Evolutionary conservation across 92 coral and sea anemone species (phyloP).

Genomic region (Phenganax marumi): DNA sequence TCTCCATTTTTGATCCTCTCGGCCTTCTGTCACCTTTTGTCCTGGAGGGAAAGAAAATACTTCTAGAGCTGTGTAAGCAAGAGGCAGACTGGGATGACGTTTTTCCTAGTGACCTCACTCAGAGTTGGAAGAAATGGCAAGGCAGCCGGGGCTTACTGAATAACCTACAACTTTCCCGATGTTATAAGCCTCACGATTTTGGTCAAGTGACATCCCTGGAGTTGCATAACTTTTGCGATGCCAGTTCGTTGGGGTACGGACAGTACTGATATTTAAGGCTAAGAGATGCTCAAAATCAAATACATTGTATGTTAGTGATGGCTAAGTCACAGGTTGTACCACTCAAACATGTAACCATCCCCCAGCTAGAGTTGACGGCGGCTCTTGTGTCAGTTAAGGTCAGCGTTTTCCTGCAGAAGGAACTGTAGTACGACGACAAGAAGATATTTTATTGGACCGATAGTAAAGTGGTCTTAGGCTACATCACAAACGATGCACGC

Average conservation of each 20-base stretch:
- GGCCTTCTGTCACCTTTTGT: constrained; percentile 3
- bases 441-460: neutral
- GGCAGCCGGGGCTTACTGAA: neutral
- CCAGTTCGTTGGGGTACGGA: neutral
- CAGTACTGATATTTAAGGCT: neutral
- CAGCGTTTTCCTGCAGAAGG: neutral
- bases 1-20: constrained; percentile 2
- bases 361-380: neutral
- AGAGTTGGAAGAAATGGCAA: neutral
- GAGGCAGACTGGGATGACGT: neutral
- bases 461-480: constrained; percentile 25
- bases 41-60: neutral
- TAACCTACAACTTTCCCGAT: neutral
- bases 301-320: neutral
- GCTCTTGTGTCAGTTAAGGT: neutral
- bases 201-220: neutral
- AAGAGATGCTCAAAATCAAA: neutral
- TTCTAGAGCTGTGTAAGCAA: neutral
- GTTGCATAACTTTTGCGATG: constrained; percentile 1
- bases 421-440: neutral
- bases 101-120: neutral
- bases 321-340: neutral
- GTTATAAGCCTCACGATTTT: neutral
- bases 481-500: constrained; percentile 24
- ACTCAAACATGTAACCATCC: neutral